Percentiles rank a stretch among this genome's conserved stretches.
Evolutionary conservation across 2,888 invertebrate genomes (phyloP).

Genomic region (Bursaphelenchus okinawaensis): DNA sequence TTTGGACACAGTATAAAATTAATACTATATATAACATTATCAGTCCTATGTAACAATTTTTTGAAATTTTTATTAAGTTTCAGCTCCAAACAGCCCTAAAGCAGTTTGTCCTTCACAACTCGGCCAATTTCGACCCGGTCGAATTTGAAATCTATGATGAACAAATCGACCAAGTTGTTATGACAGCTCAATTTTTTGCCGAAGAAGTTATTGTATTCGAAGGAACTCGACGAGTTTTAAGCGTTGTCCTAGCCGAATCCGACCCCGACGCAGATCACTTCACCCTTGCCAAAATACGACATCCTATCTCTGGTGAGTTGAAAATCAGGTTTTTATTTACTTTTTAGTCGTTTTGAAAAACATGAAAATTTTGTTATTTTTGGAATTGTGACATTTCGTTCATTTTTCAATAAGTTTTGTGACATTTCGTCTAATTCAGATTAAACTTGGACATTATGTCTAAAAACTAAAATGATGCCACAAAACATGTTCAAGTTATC

Average conservation of each 20-base stretch:
- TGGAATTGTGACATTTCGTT: no score
- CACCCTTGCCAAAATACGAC: constrained; percentile 44
- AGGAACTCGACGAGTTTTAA: constrained; percentile 36
- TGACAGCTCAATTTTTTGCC: constrained; percentile 40
- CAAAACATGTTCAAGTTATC: no score
- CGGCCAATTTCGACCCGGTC: constrained; percentile 45
- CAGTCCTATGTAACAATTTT: not conserved
- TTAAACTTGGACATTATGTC: no score
- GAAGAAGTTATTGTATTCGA: constrained; percentile 49
- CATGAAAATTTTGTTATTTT: not conserved
- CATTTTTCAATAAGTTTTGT: no score
- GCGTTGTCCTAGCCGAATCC: constrained; percentile 28
- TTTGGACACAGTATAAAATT: no score
- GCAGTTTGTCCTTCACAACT: constrained; percentile 49
- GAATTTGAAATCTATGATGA: constrained; percentile 42
- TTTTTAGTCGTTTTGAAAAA: constrained; percentile 4
- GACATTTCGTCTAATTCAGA: no score
- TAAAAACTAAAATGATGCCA: no score
- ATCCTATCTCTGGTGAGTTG: constrained; percentile 44
- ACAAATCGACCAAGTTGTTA: constrained; percentile 16
- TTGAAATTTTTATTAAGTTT: constrained; percentile 9
- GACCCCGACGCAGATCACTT: constrained; percentile 25
- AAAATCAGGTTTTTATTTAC: not conserved
- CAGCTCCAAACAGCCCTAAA: constrained; percentile 45
- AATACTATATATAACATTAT: no score